Evolutionary conservation across 2,797 vertebrate species (phyloP), one percentile per base, ranked within the genome.

Genomic region (Streptopelia turtur): DNA sequence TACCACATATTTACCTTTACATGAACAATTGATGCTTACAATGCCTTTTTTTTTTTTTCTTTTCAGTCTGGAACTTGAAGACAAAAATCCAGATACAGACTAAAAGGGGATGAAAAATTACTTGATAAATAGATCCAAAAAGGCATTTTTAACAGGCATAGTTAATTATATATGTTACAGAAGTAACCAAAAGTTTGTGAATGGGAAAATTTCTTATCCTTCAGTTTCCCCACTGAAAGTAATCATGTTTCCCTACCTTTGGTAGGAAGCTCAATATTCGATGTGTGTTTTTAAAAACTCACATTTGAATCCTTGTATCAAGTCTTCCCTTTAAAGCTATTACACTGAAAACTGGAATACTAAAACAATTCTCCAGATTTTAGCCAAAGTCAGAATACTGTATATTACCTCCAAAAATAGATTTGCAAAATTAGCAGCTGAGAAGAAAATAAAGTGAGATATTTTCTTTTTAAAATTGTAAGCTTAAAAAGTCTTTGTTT

Each of bases 391-490:
- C 57, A 88, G 37, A 83, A 35, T 66, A 81, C 49, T 92, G 3
- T 53, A 77, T 59, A 10, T n/a, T 71, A 70, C 72, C 65, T 95
- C 56, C 49, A 76, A 88, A 96, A 97, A 91, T 71, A 92, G 50
- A 89, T 95, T 91, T 96, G 76, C 53, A 95, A 90, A 96, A 85
- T 84, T 91, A 95, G 63, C 76, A 96, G 39, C 27, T 27, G 88
- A 87, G 75, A 80, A 43, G 53, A 81, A 90, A 74, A 28, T 88
- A 81, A 94, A 80, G 27, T 90, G 33, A 92, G 35, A 5, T 79
- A 66, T 93, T 87, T 94, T 85, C n/a, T 65, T 79, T 96, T 91
- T 89, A 16, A 96, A 95, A 52, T 49, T 4, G 0, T 70, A 95
- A 95, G 53, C 45, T 84, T 91, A 95, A 80, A 79, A 87, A 93